Evolutionary conservation across 2,888 invertebrate species (phyloP), one percentile per base, ranked within the genome.

Genomic region (Clitarchus hookeri): DNA sequence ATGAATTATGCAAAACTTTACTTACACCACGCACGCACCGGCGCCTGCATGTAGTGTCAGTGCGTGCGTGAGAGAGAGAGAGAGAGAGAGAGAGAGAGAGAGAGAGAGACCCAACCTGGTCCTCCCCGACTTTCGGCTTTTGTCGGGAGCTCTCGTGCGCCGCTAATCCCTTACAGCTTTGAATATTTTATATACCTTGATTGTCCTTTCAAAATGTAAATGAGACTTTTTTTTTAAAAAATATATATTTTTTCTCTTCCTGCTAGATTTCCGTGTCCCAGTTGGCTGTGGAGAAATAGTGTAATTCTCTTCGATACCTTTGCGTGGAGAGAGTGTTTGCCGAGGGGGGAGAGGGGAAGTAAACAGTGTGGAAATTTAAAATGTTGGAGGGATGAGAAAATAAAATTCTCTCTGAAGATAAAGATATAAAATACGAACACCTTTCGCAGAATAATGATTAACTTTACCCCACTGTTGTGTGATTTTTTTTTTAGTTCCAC

Each of bases 1-100:
- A 87, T 87, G 87, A 87, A 87, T 87, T 86, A 87, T 87, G 86
- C 87, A 87, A 82, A 83, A 54, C 87, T 87, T 87, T 85, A 87
- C 87, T 87, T 87, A 48, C 85, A 78, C 44, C 54, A 80, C 84
- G 44, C 83, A 65, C 44, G 26, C 84, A 86, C 86, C 84, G 44
- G 65, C 26, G 53, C 48, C 19, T 27, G 48, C n/a, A 26, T 65
- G 78, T 86, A 77, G 85, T 77, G 65, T 0, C 13, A 65, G 65
- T n/a, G 65, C 19, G 65, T n/a, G 65, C 19, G n/a, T 2, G 65
- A 16, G 65, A 65, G 19, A 23, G 65, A 65, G 65, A 65, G 65
- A 16, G 65, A 65, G 23, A 65, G 65, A 65, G 65, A 65, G 65
- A 16, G 65, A 65, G 23, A 65, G 65, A 65, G 65, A 65, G n/a